These are phyloP conservation scores for Anastatus disparis DNA, from an alignment of 1,140 invertebrate genomes.

Conservation along the genomic window DNA sequence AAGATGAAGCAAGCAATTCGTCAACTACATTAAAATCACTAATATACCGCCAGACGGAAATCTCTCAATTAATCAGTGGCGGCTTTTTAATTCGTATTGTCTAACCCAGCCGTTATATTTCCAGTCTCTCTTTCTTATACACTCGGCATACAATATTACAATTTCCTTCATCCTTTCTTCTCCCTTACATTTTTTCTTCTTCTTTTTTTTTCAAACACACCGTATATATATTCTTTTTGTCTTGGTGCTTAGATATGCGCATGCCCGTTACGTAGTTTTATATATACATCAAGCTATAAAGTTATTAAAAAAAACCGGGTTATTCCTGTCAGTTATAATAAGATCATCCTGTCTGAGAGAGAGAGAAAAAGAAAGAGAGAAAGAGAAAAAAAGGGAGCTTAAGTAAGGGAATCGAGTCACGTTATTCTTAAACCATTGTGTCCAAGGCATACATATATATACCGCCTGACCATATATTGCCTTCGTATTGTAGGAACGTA, in stretches of 20 bases:
- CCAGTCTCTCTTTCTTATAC: too few relatives aligned
- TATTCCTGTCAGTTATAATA: constrained; percentile 32
- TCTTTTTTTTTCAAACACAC: too few relatives aligned
- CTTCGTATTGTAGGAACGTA: background rate
- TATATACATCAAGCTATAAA: background rate
- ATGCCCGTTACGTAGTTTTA: too few relatives aligned
- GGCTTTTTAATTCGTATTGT: constrained; percentile 13
- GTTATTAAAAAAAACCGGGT: background rate
- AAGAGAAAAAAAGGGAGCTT: background rate
- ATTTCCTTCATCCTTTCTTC: constrained; percentile 8
- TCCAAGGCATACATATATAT: too few relatives aligned
- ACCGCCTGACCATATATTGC: background rate
- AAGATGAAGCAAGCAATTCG: too few relatives aligned
- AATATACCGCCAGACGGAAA: background rate
- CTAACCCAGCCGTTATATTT: background rate
- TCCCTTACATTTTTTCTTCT: constrained; percentile 1
- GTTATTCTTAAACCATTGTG: constrained; percentile 11
- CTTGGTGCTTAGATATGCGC: too few relatives aligned
- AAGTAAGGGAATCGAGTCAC: background rate
- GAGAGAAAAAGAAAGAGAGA: background rate
- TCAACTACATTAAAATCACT: too few relatives aligned
- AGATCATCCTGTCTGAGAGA: constrained; percentile 30
- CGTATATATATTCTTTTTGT: too few relatives aligned
- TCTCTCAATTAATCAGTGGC: constrained; percentile 23
- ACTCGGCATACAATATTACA: background rate